These are phyloP conservation scores for Ophion obscuratus DNA, from an alignment of 2,888 invertebrate genomes.

Conservation along the genomic window DNA sequence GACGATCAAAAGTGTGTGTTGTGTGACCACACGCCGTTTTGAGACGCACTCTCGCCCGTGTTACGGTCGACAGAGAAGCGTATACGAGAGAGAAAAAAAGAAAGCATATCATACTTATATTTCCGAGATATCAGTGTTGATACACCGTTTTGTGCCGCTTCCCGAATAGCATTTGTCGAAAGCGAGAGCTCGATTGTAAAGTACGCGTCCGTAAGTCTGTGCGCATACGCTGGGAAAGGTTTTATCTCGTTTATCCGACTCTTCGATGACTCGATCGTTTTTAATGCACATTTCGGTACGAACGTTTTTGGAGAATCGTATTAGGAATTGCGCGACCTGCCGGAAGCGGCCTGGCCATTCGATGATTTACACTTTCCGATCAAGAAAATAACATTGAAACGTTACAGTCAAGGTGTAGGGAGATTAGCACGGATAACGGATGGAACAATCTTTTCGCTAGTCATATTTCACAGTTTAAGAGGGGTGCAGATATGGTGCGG, in stretches of 20 bases:
- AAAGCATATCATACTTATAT: constrained; percentile 43
- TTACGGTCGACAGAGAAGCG: background rate
- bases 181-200: constrained; percentile 5
- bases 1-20: background rate
- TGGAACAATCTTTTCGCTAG: background rate
- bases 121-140: background rate
- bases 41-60: background rate
- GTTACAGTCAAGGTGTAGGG: background rate
- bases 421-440: background rate
- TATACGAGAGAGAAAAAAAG: background rate
- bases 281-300: background rate
- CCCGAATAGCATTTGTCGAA: background rate
- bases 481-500: background rate
- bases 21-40: constrained; percentile 6
- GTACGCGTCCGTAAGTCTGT: background rate
- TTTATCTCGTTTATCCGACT: background rate
- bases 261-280: background rate
- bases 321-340: background rate
- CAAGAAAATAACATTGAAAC: background rate
- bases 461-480: background rate
- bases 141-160: background rate
- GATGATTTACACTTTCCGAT: background rate
- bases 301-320: background rate
- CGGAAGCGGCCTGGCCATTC: background rate
- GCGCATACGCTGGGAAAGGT: background rate